Evolutionary conservation across 35 echinoderm and acorn worm species (phyloP).

Genomic region (Stichopus chloronotus): DNA sequence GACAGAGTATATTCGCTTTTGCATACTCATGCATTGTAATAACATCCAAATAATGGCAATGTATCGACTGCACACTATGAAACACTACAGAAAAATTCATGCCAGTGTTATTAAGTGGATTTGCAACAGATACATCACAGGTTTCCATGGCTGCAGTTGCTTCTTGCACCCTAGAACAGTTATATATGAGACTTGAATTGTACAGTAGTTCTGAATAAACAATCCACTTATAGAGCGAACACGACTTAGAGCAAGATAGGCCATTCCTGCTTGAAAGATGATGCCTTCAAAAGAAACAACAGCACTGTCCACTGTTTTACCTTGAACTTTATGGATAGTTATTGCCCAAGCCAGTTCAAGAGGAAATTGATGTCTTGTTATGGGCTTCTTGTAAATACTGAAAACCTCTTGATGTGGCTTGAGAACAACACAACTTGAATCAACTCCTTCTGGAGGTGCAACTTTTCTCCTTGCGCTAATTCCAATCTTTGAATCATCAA

Average conservation of each 20-base stretch:
- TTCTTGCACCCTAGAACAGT: slow-evolving; percentile 1
- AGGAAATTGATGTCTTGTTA: slow-evolving; percentile 13
- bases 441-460: slow-evolving; percentile 26
- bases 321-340: slow-evolving; percentile 41
- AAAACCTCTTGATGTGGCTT: slow-evolving; percentile 27
- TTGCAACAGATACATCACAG: slow-evolving; percentile 17
- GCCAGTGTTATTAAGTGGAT: slow-evolving; percentile 23
- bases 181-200: neutral
- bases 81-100: slow-evolving; percentile 20
- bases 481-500: slow-evolving; percentile 63
- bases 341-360: slow-evolving; percentile 35
- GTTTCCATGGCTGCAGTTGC: slow-evolving; percentile 25
- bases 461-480: neutral
- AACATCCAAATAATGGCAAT: slow-evolving; percentile 25
- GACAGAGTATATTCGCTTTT: slow-evolving; percentile 30
- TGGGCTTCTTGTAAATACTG: neutral
- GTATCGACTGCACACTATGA: slow-evolving; percentile 34
- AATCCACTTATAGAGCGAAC: slow-evolving; percentile 21
- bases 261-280: slow-evolving; percentile 43
- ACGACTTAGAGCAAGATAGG: slow-evolving; percentile 36
- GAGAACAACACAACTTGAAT: slow-evolving; percentile 18
- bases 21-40: slow-evolving; percentile 36
- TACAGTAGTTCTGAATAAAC: slow-evolving; percentile 24
- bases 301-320: slow-evolving; percentile 8
- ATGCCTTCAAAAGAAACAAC: slow-evolving; percentile 22